phyloP scores from a whole-genome alignment of 2,113 vertebrate species.

The Nannospalax galili region DNA sequence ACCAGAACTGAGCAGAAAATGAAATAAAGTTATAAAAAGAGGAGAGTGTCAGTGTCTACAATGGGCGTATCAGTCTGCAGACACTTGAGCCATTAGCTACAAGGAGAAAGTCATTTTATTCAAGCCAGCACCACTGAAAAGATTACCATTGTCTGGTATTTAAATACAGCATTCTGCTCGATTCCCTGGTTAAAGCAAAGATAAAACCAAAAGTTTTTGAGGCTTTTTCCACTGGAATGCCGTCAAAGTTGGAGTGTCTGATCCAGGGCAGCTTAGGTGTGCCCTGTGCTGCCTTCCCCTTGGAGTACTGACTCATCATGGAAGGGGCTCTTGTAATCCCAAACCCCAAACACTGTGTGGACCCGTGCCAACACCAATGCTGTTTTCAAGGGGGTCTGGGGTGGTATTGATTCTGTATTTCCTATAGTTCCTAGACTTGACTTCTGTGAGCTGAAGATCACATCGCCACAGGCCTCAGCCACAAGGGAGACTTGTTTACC shows the following conservation, averaged over 20 bases:
- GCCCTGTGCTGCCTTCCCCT: not conserved
- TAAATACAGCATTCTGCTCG: slow-evolving; percentile 26
- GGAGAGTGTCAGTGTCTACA: slow-evolving; percentile 73
- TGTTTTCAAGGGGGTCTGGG: not conserved
- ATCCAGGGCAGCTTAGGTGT: not conserved
- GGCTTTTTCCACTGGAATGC: not conserved
- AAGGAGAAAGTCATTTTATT: slow-evolving; percentile 59
- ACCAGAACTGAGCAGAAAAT: slow-evolving; percentile 87
- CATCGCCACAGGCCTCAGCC: not conserved
- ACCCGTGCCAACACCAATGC: too few species aligned
- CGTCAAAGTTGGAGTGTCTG: not conserved
- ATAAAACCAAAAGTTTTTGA: not conserved
- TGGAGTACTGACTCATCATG: not conserved
- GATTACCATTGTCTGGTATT: slow-evolving; percentile 42
- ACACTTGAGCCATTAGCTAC: slow-evolving; percentile 79
- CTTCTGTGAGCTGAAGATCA: not conserved
- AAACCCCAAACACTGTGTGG: not conserved
- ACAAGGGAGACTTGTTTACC: not conserved
- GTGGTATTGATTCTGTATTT: not conserved
- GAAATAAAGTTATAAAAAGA: slow-evolving; percentile 89
- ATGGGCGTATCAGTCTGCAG: slow-evolving; percentile 74
- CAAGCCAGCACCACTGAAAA: slow-evolving; percentile 15
- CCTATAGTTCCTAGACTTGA: not conserved
- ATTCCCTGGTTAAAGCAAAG: not conserved
- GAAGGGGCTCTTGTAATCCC: not conserved